Conservation (phyloP, 2,113 vertebrate genomes). For the Leucopsar rothschildi region DNA sequence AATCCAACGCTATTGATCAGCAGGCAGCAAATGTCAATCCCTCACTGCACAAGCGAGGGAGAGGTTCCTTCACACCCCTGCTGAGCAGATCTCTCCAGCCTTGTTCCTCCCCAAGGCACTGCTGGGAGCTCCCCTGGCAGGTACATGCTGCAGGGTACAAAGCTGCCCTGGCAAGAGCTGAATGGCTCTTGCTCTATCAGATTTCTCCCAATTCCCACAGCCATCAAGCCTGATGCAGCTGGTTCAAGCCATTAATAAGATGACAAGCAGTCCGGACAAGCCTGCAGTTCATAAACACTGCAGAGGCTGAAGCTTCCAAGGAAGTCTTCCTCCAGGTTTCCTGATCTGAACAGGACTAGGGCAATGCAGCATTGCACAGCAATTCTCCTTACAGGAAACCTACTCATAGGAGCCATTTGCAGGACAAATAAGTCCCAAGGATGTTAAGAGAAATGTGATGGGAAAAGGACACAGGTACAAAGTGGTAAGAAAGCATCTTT, state of each 20-base stretch:
- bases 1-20: neutral
- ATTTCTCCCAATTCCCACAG: neutral
- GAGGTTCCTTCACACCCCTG: neutral
- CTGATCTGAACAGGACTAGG: neutral
- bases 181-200: neutral
- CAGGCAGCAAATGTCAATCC: neutral
- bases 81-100: neutral
- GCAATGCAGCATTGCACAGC: slow-evolving; percentile 4
- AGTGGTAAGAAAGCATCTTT: neutral
- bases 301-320: slow-evolving; percentile 3
- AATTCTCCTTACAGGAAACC: neutral
- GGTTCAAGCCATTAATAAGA: neutral
- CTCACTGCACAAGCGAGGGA: neutral
- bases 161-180: neutral
- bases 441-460: neutral
- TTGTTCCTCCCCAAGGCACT: neutral
- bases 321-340: neutral
- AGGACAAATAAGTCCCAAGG: neutral
- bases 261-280: neutral
- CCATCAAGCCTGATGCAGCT: neutral
- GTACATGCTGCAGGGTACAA: neutral
- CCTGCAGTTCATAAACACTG: neutral
- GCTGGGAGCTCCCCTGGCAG: neutral
- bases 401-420: neutral
- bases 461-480: neutral